phyloP scores from a whole-genome alignment of 2,888 invertebrate species.

The Drosophila cognata region DNA sequence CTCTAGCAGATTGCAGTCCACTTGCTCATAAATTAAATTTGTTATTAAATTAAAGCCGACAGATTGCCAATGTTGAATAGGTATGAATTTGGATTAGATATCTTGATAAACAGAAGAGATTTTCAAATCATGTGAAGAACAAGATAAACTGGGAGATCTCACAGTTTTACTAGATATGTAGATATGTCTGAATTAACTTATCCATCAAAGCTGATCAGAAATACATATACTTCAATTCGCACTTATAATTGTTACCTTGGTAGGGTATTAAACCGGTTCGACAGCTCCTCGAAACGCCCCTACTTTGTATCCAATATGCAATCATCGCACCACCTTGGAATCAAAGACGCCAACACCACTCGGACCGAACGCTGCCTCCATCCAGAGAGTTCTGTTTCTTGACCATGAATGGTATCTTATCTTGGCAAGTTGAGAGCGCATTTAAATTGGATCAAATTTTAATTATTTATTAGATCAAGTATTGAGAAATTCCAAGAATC shows the following conservation, averaged over 20 bases:
- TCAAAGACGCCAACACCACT: slow-evolving; percentile 48
- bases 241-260: not conserved
- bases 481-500: slow-evolving; percentile 65
- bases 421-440: slow-evolving; percentile 45
- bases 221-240: not conserved
- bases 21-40: not conserved
- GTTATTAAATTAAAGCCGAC: not conserved
- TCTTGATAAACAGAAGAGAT: too few relatives aligned
- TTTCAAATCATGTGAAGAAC: too few relatives aligned
- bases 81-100: not conserved
- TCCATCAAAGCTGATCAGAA: not conserved
- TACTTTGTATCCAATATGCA: slow-evolving; percentile 42
- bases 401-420: slow-evolving; percentile 75
- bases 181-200: not conserved
- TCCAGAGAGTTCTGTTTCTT: slow-evolving; percentile 42
- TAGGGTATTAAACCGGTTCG: slow-evolving; percentile 52
- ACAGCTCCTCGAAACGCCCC: slow-evolving; percentile 35
- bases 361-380: slow-evolving; percentile 18
- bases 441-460: slow-evolving; percentile 51
- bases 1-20: not conserved
- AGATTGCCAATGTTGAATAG: not conserved
- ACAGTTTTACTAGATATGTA: too few relatives aligned
- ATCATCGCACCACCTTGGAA: slow-evolving; percentile 50
- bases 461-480: slow-evolving; percentile 66
- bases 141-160: too few relatives aligned